Evolutionary conservation across 2,113 vertebrate genomes (phyloP).

Genomic region (Pitta sordida): DNA sequence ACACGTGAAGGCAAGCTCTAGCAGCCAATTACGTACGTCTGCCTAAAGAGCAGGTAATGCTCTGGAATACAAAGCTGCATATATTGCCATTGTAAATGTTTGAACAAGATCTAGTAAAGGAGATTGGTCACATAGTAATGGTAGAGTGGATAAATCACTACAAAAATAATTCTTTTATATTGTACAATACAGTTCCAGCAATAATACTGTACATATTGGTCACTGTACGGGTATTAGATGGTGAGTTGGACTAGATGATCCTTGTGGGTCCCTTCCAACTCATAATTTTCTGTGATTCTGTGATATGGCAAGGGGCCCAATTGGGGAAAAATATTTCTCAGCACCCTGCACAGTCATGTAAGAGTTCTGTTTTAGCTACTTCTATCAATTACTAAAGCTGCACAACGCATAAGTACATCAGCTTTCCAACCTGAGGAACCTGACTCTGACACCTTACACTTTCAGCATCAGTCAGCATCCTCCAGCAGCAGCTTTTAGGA

Average conservation of each 20-base stretch:
- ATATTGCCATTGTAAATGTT: neutral
- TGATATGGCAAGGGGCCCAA: neutral
- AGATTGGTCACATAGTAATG: neutral
- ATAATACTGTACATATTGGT: neutral
- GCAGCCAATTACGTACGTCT: neutral
- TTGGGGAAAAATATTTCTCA: neutral
- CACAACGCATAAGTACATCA: neutral
- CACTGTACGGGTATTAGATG: too few species aligned
- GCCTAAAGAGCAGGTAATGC: slow-evolving; percentile 13
- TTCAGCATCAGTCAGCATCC: neutral
- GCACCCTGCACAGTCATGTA: neutral
- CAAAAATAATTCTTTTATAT: slow-evolving; percentile 16
- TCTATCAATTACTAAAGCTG: slow-evolving; percentile 24
- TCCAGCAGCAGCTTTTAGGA: neutral
- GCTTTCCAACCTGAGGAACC: neutral
- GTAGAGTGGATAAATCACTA: slow-evolving; percentile 18
- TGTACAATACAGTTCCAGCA: neutral
- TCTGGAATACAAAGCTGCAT: neutral
- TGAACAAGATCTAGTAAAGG: slow-evolving; percentile 1
- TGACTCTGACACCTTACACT: neutral
- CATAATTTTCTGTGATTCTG: too few species aligned
- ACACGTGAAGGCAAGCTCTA: neutral
- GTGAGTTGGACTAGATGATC: too few species aligned
- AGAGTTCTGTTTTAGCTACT: slow-evolving; percentile 12
- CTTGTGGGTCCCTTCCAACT: too few species aligned